phyloP scores from a whole-genome alignment of 2,113 vertebrate species.

The Rousettus leschenaultii region DNA sequence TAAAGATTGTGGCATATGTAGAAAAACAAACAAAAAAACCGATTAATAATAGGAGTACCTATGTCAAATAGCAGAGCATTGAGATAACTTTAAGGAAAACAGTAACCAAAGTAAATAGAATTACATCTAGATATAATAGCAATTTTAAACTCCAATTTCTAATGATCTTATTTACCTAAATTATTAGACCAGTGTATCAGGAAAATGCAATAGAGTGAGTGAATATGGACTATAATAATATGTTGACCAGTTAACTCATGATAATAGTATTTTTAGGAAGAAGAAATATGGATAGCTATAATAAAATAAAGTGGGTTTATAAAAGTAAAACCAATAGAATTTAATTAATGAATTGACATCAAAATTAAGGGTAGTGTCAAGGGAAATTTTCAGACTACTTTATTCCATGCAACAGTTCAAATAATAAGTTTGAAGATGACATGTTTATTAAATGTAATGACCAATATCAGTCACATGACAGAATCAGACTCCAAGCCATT shows the following conservation, averaged over 20 bases:
- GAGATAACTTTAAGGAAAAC: neutral
- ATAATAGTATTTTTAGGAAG: neutral
- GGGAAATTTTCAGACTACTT: neutral
- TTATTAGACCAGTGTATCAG: conserved; percentile 4
- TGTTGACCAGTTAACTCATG: neutral
- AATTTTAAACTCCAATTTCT: neutral
- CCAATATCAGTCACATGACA: neutral
- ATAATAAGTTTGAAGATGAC: neutral
- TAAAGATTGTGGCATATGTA: neutral
- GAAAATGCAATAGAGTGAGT: neutral
- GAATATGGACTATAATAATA: neutral
- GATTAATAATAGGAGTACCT: neutral
- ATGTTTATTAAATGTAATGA: neutral
- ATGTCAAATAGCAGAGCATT: neutral
- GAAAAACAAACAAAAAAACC: neutral
- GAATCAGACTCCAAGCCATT: neutral
- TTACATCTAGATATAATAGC: neutral
- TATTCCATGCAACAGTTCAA: neutral
- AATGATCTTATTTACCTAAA: neutral
- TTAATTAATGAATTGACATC: conserved; percentile 8
- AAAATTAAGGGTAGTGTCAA: neutral
- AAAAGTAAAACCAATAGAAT: neutral
- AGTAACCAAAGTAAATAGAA: neutral
- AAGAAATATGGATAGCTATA: neutral
- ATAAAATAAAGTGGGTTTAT: neutral